These are phyloP conservation scores for Leuctra nigra DNA, from an alignment of 2,888 invertebrate species.

Conservation along the genomic window DNA sequence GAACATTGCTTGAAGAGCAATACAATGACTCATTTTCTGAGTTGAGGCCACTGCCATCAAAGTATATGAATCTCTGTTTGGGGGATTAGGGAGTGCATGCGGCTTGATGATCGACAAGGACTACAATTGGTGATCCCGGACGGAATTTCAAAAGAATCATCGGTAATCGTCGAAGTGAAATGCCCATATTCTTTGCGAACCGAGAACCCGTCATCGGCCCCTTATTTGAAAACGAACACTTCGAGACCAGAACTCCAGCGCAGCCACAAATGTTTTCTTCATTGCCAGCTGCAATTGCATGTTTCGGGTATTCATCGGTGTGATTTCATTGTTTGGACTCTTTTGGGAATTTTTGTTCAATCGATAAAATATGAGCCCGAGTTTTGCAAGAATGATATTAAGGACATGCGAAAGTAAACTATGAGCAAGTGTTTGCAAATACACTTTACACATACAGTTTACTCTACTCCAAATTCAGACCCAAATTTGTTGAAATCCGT, in stretches of 20 bases:
- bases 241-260: not conserved
- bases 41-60: not conserved
- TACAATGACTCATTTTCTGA: no score
- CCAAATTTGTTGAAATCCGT: no score
- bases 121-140: not conserved
- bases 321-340: not conserved
- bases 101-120: not conserved
- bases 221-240: not conserved
- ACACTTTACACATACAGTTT: no score
- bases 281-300: slow-evolving; percentile 4
- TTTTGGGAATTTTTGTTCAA: not conserved
- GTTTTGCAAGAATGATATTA: not conserved
- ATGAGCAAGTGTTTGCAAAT: no score
- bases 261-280: not conserved
- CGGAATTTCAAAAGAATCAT: not conserved
- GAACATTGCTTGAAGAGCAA: no score
- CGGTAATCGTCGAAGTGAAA: not conserved
- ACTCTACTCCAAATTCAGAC: no score
- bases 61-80: not conserved
- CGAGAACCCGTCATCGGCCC: not conserved
- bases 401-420: no score
- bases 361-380: not conserved
- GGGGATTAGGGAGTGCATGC: not conserved
- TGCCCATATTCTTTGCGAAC: not conserved
- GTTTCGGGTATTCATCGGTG: not conserved